Evolutionary conservation across 2,797 vertebrate species (phyloP), one percentile per base, ranked within the genome.

Genomic region (Coccyzus lansbergi): DNA sequence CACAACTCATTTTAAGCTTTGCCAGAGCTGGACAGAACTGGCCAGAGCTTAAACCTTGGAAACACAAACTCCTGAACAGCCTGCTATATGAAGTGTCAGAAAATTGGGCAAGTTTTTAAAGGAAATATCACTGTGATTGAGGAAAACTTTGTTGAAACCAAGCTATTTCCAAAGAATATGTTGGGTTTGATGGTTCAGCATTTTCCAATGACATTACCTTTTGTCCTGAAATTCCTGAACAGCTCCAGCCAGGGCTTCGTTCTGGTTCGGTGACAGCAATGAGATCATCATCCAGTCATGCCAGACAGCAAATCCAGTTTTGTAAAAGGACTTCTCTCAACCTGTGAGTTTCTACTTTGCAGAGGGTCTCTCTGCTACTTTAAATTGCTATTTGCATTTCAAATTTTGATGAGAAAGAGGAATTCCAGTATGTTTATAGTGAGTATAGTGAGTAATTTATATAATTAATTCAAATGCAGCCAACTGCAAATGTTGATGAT

Each of bases 241-340:
- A 53, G 21, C 40, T 82, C 85, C 79, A 48, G 18, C 52, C 55
- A 83, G 80, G 65, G 90, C 76, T 92, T 85, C 10, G 1, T 78
- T 93, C 62, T 90, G 69, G 70, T 94, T 91, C 16, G 4, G 44
- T 79, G 83, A 44, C 59, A 79, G 44, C 52, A 79, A 38, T 79
- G 90, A 95, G 44, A 56, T 94, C 70, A 93, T 83, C 62, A 79
- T 70, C n/a, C 31, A 94, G 36, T 76, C 63, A 75, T 12, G 67
- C 77, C 80, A 91, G 88, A 88, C 11, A 88, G 70, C 56, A 86
- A 86, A 70, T 20, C 15, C 42, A 38, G 36, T 70, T 76, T 72
- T 76, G 29, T 44, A 71, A 76, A 92, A 69, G 33, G 55, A 83
- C 70, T 38, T 88, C 81, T 90, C 70, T 90, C 63, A 82, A 76